These are phyloP conservation scores for Erebia ligea DNA, from an alignment of 2,888 invertebrate species.

Conservation along the genomic window DNA sequence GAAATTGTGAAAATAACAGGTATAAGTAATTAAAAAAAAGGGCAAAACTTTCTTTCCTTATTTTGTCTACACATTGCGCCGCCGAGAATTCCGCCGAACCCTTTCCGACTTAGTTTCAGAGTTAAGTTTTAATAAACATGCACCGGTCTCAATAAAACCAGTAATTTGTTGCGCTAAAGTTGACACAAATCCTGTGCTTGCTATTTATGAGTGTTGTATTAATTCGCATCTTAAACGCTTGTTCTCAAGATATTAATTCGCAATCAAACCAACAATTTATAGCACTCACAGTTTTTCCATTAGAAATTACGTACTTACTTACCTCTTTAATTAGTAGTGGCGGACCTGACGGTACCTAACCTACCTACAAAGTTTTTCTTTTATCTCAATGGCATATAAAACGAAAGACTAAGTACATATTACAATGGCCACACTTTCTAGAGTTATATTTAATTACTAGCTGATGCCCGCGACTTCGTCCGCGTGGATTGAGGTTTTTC, in stretches of 20 bases:
- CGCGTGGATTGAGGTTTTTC: too few relatives aligned
- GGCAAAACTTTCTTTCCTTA: not conserved
- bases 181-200: constrained; percentile 24
- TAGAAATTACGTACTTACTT: not conserved
- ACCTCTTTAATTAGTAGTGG: not conserved
- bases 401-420: too few relatives aligned
- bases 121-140: constrained; percentile 13
- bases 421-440: too few relatives aligned
- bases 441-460: too few relatives aligned
- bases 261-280: constrained; percentile 13
- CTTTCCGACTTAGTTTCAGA: constrained; percentile 7
- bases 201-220: constrained; percentile 31
- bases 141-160: constrained; percentile 25
- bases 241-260: constrained; percentile 6
- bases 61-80: not conserved
- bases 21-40: too few relatives aligned
- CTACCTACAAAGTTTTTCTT: too few relatives aligned
- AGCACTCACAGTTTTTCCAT: not conserved
- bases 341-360: too few relatives aligned
- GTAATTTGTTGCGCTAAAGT: constrained; percentile 25
- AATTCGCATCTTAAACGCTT: constrained; percentile 31
- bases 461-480: too few relatives aligned
- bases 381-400: too few relatives aligned
- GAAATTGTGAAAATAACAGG: not conserved
- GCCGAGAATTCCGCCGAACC: not conserved